A percentile compares a stretch with the other conserved stretches of the same genome.
Conservation (phyloP, 2,113 vertebrate species). For the Oenanthe melanoleuca region DNA sequence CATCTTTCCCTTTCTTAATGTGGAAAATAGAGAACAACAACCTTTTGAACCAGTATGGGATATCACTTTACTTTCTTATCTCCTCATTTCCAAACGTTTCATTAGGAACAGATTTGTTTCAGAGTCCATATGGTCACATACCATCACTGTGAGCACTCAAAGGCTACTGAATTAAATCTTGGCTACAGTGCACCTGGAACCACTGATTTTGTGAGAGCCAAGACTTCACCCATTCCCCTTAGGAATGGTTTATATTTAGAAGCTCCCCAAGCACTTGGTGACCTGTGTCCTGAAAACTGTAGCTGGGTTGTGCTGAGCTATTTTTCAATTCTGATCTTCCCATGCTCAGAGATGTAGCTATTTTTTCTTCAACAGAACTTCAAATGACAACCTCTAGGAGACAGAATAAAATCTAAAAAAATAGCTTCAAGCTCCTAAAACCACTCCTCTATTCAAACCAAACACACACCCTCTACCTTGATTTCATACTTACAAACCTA, state of each 20-base stretch:
- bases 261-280: not conserved
- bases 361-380: not conserved
- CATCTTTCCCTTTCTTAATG: not conserved
- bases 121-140: not conserved
- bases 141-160: not conserved
- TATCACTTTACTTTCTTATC: not conserved
- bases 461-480: not conserved
- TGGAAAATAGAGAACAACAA: not conserved
- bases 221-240: not conserved
- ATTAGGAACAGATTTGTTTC: not conserved
- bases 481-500: constrained; percentile 13
- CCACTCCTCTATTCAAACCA: not conserved
- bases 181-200: not conserved
- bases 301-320: not conserved
- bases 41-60: not conserved
- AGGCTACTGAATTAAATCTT: not conserved
- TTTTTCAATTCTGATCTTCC: not conserved
- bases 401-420: not conserved
- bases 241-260: not conserved
- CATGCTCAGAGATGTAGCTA: not conserved
- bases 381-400: not conserved
- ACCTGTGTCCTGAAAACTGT: not conserved
- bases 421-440: not conserved
- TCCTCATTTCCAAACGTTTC: not conserved
- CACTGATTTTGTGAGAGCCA: not conserved